Base-by-base conservation (phyloP, 1,140 invertebrate genomes). In the Coenobita brevimanus region DNA sequence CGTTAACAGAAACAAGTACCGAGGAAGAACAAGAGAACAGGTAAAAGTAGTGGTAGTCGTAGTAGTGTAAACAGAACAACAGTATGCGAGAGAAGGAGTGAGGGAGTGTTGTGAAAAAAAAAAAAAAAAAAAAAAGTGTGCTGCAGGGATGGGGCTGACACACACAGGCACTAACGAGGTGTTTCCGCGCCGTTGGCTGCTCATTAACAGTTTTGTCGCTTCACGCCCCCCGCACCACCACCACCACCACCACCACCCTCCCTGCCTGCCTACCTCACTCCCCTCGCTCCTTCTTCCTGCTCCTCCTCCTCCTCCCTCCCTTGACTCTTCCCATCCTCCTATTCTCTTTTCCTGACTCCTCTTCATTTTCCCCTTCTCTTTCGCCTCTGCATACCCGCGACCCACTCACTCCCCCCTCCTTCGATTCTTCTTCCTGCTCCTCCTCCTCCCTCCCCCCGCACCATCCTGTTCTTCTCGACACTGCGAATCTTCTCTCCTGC, bases 191-290 rank as follows among this genome's bases (percentile, higher is more conserved):
- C 82, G 82, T 84, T 84, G 82, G 50, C 30, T 60, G 82, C 82
- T 84, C 82, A 84, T 84, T 84, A 84, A 84, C 82, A 84, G 46
- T 84, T 84, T 84, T 84, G 82, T 75, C 82, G 82, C 82, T 84
- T 84, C 82, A 84, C 82, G 69, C 54, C 60, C 76, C 2, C 81
- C 81, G 43, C 41, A 43, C 78, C 78, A 41, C n/a, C 78, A 30
- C 57, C n/a, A 30, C 41, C 54, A 36, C 67, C 54, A 36, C 46
- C 67, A n/a, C 4, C 3, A 27, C 17, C 43, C 43, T 3, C 15
- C 24, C 69, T 41, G 10, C 64, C 0, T 24, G n/a, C 64, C 1
- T 4, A 0, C 62, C 36, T 27, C 79, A 2, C 57, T 17, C 8
- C 79, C 36, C 36, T 30, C 21, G 3, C 57, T 33, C 24, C 30